Evolutionary conservation across 2,797 vertebrate genomes (phyloP), one percentile per base, ranked within the genome.

Genomic region (Todus mexicanus): DNA sequence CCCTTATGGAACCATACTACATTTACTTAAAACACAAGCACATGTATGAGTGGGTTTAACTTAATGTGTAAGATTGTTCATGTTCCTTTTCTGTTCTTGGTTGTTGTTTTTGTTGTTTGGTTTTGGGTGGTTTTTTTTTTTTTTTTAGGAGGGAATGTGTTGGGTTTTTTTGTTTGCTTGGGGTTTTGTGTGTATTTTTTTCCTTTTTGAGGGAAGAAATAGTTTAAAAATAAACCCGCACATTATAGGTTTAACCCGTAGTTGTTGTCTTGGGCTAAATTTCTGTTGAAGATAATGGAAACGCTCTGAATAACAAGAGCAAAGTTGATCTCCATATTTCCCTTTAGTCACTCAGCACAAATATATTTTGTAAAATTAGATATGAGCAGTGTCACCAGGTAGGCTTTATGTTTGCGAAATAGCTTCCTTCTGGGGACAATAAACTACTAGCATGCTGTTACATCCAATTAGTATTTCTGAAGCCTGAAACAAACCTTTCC

Each of bases 381-480:
- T 90, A 54, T 19, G 53, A 94, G 51, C 43, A 78, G 74, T 76
- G 76, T 84, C 56, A 66, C 56, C 56, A 65, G 75, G 51, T 94
- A 93, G 81, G 59, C 56, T 93, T 90, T 63, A 43, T 87, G 73
- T 69, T 90, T 85, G 78, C 92, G 86, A 96, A 96, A 92, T 66
- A 96, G 70, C 78, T 92, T 91, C 79, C 83, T 94, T 94, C 79
- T 93, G 92, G 93, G 92, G 73, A 66, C 84, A 89, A 95, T 95
- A 94, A 94, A 95, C 65, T 56, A 75, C 87, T 75, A 71, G 75
- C 68, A 35, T 5, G 25, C 66, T 92, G 83, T 84, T 91, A 38
- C 50, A 85, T 81, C 85, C 81, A 93, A 90, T 92, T 94, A 94
- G 84, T 83, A 72, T 57, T 92, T 91, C 75, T 54, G 82, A 77